Evolutionary conservation across 2,888 invertebrate species (phyloP).

Genomic region (Ectemnius continuus): DNA sequence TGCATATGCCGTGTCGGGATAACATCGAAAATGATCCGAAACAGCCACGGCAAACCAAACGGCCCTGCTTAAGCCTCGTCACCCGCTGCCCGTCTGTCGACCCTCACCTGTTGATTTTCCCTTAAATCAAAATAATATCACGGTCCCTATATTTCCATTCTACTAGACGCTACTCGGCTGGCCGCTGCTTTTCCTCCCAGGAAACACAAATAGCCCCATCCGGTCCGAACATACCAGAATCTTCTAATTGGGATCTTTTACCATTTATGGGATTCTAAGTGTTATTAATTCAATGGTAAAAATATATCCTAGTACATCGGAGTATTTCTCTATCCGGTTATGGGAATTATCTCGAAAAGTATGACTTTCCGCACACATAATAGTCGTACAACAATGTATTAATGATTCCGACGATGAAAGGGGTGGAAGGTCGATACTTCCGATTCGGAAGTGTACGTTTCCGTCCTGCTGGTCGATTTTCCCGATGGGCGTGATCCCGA

Average conservation of each 20-base stretch:
- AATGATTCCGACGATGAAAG: slow-evolving; percentile 3
- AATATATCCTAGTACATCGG: neutral
- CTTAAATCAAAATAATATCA: slow-evolving; percentile 71
- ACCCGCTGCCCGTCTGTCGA: slow-evolving; percentile 73
- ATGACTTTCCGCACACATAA: too few species aligned
- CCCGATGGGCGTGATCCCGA: neutral
- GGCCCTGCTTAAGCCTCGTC: slow-evolving; percentile 47
- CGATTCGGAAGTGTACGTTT: slow-evolving; percentile 4
- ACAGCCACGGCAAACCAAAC: slow-evolving; percentile 49
- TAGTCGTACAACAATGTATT: neutral
- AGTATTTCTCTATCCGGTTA: neutral
- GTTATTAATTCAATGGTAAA: neutral
- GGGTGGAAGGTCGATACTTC: too few species aligned
- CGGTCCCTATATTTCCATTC: slow-evolving; percentile 46
- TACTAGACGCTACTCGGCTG: neutral
- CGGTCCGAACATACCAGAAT: neutral
- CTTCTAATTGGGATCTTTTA: too few species aligned
- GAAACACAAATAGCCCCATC: slow-evolving; percentile 35
- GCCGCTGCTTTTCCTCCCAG: slow-evolving; percentile 17
- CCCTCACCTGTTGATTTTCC: slow-evolving; percentile 71
- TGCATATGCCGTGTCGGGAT: slow-evolving; percentile 69
- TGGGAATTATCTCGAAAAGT: too few species aligned
- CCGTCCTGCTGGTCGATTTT: slow-evolving; percentile 10
- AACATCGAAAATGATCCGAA: slow-evolving; percentile 65
- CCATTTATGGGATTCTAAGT: neutral